phyloP scores from a whole-genome alignment of 2,797 vertebrate species.

The Momotus momota region DNA sequence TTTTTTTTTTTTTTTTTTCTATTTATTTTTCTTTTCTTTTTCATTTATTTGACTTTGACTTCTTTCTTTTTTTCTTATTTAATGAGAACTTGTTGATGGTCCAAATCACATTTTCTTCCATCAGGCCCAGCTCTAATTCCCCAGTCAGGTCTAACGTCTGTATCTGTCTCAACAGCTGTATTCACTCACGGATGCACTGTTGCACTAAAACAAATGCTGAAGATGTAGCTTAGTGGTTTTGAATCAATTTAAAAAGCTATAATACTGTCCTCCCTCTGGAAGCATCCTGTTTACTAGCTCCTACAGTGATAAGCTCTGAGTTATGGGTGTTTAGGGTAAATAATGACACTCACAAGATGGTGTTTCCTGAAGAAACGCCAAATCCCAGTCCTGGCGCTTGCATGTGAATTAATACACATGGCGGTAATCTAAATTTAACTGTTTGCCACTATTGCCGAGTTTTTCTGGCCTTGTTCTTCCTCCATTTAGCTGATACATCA shows the following conservation, averaged over 20 bases:
- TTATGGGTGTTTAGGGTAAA: conserved; percentile 3
- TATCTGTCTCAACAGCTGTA: conserved; percentile 12
- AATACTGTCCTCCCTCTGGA: conserved; percentile 29
- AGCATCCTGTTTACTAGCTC: conserved; percentile 22
- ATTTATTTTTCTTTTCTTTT: fast-evolving
- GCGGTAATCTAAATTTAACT: background rate
- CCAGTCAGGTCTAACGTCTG: background rate
- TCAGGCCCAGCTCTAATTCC: background rate
- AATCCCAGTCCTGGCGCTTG: background rate
- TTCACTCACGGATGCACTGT: background rate
- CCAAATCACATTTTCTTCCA: conserved; percentile 22
- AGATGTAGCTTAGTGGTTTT: background rate
- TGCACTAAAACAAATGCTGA: conserved; percentile 5
- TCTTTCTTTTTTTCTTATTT: background rate
- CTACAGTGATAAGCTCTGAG: conserved; percentile 14
- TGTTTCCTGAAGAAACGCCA: background rate
- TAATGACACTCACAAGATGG: conserved; percentile 21
- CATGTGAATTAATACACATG: background rate
- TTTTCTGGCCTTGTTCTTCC: background rate
- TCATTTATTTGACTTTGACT: background rate
- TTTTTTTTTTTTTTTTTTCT: fast-evolving
- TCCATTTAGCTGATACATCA: background rate
- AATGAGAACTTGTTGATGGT: background rate
- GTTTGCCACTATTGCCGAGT: background rate
- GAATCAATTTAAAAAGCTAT: conserved; percentile 10